These are phyloP conservation scores for Salmo trutta DNA, from an alignment of 2,797 vertebrate species.

Conservation along the genomic window DNA sequence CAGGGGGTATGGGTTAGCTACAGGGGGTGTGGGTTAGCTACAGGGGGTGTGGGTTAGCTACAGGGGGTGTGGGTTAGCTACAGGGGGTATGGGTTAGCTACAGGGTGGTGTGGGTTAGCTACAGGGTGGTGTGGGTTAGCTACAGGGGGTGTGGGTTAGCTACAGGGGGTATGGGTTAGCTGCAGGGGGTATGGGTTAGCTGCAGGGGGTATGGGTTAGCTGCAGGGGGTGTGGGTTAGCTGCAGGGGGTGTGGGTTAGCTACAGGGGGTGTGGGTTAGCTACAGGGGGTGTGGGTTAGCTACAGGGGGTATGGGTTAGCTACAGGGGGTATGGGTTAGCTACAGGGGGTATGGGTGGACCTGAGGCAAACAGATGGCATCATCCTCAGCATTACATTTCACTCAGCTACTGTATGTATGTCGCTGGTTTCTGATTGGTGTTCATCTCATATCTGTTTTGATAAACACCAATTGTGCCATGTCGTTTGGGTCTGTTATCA, in stretches of 20 bases:
- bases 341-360: not conserved
- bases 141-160: not conserved
- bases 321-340: not conserved
- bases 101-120: not conserved
- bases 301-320: not conserved
- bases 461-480: not conserved
- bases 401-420: not conserved
- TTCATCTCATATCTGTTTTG: not conserved
- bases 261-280: not conserved
- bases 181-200: not conserved
- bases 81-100: not conserved
- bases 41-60: not conserved
- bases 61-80: not conserved
- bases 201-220: not conserved
- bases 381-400: not conserved
- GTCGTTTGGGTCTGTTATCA: not conserved
- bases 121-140: not conserved
- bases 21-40: not conserved
- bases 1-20: not conserved
- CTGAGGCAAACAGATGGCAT: not conserved
- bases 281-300: not conserved
- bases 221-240: too few species aligned
- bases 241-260: not conserved
- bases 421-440: not conserved
- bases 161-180: not conserved